phyloP scores from a whole-genome alignment of 1,140 invertebrate genomes.

The Penaeus chinensis region DNA sequence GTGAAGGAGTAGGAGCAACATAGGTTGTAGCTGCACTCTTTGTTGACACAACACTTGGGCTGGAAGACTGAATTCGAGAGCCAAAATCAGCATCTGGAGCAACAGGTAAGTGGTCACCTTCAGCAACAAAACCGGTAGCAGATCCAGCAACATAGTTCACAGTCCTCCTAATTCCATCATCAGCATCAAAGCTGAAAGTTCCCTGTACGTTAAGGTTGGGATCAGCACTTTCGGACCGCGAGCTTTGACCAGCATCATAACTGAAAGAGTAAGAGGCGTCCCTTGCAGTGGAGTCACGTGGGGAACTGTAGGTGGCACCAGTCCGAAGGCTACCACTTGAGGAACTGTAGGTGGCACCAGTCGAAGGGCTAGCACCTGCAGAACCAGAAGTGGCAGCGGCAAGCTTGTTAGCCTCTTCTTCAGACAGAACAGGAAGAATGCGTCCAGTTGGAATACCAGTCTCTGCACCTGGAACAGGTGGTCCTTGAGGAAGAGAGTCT shows the following conservation, averaged over 20 bases:
- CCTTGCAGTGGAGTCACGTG: not conserved
- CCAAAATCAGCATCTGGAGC: slow-evolving; percentile 9
- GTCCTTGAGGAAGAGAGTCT: slow-evolving; percentile 37
- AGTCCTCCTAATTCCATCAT: slow-evolving; percentile 65
- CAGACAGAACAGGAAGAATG: slow-evolving; percentile 38
- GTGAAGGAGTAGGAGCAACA: not conserved
- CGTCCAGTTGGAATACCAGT: slow-evolving; percentile 45
- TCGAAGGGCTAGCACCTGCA: not conserved
- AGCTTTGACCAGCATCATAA: slow-evolving; percentile 61
- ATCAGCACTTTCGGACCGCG: slow-evolving; percentile 55
- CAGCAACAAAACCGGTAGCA: slow-evolving; percentile 44
- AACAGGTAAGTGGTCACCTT: slow-evolving; percentile 37
- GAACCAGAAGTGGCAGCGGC: slow-evolving; percentile 28
- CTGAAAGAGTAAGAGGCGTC: slow-evolving; percentile 55
- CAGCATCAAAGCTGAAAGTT: slow-evolving; percentile 67
- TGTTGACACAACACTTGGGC: not conserved
- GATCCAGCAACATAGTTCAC: slow-evolving; percentile 67
- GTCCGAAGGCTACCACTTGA: no score
- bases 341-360: not conserved
- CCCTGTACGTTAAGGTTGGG: slow-evolving; percentile 65
- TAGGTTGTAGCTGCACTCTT: not conserved
- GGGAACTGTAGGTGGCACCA: no score
- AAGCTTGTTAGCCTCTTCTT: slow-evolving; percentile 37
- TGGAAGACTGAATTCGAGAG: not conserved
- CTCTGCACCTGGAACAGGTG: slow-evolving; percentile 39